Evolutionary conservation across 2,113 vertebrate species (phyloP).

Genomic region (Rhegmatorhina hoffmannsi): DNA sequence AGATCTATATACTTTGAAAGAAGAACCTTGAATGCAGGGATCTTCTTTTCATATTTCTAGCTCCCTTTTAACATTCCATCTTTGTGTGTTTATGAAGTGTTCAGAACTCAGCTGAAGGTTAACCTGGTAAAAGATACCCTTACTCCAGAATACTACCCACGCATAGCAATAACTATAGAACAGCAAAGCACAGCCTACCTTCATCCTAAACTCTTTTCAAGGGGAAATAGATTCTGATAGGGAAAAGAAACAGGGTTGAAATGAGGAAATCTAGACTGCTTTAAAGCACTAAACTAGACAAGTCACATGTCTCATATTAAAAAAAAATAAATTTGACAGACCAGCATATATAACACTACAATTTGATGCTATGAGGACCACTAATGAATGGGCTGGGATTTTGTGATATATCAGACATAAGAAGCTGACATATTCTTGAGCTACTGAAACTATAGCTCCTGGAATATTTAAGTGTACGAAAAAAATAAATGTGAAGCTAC

Average conservation of each 20-base stretch:
- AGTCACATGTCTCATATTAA: neutral
- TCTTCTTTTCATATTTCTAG: neutral
- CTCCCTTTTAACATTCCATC: neutral
- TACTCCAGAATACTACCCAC: neutral
- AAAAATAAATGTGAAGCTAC: neutral
- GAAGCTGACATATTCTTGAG: neutral
- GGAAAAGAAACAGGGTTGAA: neutral
- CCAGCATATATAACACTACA: neutral
- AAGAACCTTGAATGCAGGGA: neutral
- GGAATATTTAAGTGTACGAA: neutral
- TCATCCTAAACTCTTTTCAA: neutral
- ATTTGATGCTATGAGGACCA: neutral
- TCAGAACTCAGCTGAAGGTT: neutral
- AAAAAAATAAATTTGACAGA: neutral
- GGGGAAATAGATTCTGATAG: neutral
- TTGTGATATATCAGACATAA: neutral
- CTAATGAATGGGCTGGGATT: neutral
- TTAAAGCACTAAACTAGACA: neutral
- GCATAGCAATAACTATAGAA: fast-evolving
- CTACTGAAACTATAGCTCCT: neutral
- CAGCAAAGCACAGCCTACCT: neutral
- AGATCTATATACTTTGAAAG: neutral
- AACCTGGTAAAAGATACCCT: neutral
- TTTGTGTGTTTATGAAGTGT: neutral
- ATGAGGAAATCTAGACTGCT: neutral